Evolutionary conservation across 2,888 invertebrate genomes (phyloP), one percentile per base, ranked within the genome.

Genomic region (Synanthedon tipuliformis): DNA sequence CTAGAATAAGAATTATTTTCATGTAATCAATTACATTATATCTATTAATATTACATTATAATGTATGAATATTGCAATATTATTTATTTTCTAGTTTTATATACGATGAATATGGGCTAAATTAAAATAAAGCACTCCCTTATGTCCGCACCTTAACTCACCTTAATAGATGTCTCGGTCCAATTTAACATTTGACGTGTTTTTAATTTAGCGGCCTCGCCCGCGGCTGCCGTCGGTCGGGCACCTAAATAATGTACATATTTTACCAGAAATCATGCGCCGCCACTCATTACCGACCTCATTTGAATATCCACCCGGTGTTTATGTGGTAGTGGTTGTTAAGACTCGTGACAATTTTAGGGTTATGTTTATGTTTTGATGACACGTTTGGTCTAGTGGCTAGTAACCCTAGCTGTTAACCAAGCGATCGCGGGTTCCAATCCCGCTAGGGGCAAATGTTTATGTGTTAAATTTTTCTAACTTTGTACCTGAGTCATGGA

Each of bases 111-210:
- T 50, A 18, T 40, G 40, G 11, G 12, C 12, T 27, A 50, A 53
- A 41, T 54, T 41, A 27, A 48, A 41, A 15, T 12, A 50, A 49
- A 41, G 49, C 50, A n/a, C 54, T 54, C 56, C 69, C 69, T 48
- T 69, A 59, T 79, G 66, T 60, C 57, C 71, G 50, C 61, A 53
- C 56, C 82, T 59, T 69, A 64, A 71, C 63, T 58, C 67, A 69
- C 75, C 79, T 84, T 86, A 86, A 87, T 87, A 87, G 87, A 86
- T 86, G 82, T 87, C 83, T 83, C 85, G 83, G 78, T 77, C 86
- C 87, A 86, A 86, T 87, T 87, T 87, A 85, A 77, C 78, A 79
- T 85, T 83, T 86, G 87, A 86, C 87, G 84, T 86, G 82, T 86
- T 87, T 87, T 87, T 86, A 87, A 87, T 87, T 87, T 87, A 87